These are phyloP conservation scores for Ashinkailepas kermadecensis DNA, from an alignment of 2,888 invertebrate species.

Conservation along the genomic window DNA sequence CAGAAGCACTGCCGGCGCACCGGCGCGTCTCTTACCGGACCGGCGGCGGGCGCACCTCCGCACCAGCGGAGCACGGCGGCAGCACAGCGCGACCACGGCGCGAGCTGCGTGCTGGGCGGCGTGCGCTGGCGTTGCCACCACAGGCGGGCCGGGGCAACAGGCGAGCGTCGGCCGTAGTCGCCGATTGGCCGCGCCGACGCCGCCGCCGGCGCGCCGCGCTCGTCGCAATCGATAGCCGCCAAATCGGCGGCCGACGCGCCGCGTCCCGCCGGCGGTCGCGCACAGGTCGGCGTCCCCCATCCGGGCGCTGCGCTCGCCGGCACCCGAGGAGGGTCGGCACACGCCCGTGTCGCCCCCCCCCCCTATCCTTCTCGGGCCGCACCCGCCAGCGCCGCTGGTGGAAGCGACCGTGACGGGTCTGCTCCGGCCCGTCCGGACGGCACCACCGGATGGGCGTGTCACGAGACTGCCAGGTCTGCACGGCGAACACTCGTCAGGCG, in stretches of 20 bases:
- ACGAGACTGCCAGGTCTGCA: too few relatives aligned
- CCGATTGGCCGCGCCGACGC: background rate
- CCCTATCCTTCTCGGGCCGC: background rate
- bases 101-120: background rate
- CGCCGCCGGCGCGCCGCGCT: background rate
- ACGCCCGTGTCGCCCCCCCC: background rate
- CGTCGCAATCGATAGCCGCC: slow-evolving; percentile 4
- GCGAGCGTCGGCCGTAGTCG: background rate
- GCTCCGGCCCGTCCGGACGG: too few relatives aligned
- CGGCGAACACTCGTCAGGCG: too few relatives aligned
- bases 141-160: background rate
- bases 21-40: background rate
- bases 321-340: background rate
- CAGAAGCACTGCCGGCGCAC: background rate
- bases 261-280: background rate
- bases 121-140: background rate
- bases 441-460: too few relatives aligned
- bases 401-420: too few relatives aligned
- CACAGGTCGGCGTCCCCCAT: background rate
- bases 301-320: too few relatives aligned
- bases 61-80: too few relatives aligned
- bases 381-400: too few relatives aligned
- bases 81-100: too few relatives aligned
- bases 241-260: background rate
- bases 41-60: background rate